A percentile compares a stretch with the other conserved stretches of the same genome.
Conservation (phyloP, 1,140 invertebrate species). For the Aphelenchoides fujianensis region DNA sequence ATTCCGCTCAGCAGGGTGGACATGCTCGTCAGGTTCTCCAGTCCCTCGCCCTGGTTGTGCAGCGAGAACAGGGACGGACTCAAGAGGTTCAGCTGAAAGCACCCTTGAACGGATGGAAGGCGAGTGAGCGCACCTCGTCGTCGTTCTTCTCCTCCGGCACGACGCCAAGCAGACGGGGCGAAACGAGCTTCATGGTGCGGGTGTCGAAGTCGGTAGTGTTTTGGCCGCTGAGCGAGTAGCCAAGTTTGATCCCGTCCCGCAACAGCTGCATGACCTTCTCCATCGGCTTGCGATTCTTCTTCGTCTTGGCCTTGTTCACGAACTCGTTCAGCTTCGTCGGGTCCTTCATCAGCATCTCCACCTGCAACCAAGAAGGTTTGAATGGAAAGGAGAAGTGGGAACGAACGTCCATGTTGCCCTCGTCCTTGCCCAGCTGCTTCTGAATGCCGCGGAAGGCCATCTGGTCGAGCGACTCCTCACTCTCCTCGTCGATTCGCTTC, state of each 20-base stretch:
- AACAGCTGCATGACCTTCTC: conserved; percentile 36
- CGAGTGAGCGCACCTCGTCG: conserved; percentile 15
- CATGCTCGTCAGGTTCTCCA: conserved; percentile 42
- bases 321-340: conserved; percentile 12
- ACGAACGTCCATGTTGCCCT: conserved; percentile 8
- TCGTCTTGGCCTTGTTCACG: neutral
- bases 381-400: neutral
- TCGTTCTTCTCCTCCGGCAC: conserved; percentile 36
- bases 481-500: conserved; percentile 44
- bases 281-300: conserved; percentile 34
- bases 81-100: conserved; percentile 33
- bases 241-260: conserved; percentile 49
- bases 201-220: conserved; percentile 44
- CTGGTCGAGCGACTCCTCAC: conserved; percentile 40
- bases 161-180: conserved; percentile 38
- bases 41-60: conserved; percentile 43
- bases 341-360: neutral
- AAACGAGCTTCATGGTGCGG: conserved; percentile 43
- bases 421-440: neutral
- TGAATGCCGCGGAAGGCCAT: conserved; percentile 38
- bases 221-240: conserved; percentile 40
- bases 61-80: conserved; percentile 49
- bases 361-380: neutral
- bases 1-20: conserved; percentile 43
- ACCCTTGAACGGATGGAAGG: conserved; percentile 29